These are phyloP conservation scores for Vulpes lagopus DNA, from an alignment of 2,113 vertebrate species.

Conservation along the genomic window DNA sequence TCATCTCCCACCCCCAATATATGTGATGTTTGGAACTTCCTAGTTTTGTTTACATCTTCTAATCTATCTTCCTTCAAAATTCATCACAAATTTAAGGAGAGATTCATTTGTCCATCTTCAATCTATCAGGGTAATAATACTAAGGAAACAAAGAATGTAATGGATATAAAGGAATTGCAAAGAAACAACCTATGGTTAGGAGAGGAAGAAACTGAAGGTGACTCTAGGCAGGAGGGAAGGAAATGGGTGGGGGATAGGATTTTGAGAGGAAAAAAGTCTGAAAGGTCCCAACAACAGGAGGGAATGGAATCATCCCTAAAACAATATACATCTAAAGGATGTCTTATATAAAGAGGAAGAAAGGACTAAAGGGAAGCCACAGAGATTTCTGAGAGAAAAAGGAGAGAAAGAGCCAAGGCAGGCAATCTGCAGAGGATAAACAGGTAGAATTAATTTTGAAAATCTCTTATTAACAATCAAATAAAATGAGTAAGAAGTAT, in stretches of 20 bases:
- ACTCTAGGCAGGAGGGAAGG: not conserved
- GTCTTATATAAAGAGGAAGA: not conserved
- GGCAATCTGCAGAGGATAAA: not conserved
- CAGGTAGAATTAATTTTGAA: conserved; percentile 17
- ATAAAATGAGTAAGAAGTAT: not conserved
- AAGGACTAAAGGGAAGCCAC: not conserved
- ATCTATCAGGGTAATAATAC: not conserved
- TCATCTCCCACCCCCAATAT: not conserved
- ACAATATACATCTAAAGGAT: not conserved
- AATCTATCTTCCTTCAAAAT: conserved; percentile 40
- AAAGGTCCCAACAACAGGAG: not conserved
- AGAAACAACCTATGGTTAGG: not conserved
- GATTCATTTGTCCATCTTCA: conserved; percentile 16
- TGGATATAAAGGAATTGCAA: not conserved
- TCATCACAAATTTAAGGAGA: not conserved
- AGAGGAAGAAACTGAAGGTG: not conserved
- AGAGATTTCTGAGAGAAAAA: conserved; percentile 39
- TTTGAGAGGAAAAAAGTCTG: not conserved
- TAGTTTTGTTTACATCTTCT: not conserved
- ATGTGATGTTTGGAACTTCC: not conserved
- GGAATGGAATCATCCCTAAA: not conserved
- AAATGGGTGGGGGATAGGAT: not conserved
- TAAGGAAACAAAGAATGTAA: not conserved
- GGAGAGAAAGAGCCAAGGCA: not conserved
- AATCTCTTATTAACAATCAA: not conserved